phyloP scores from a whole-genome alignment of 2,797 vertebrate species.

The Scolopax bukidnonensis region DNA sequence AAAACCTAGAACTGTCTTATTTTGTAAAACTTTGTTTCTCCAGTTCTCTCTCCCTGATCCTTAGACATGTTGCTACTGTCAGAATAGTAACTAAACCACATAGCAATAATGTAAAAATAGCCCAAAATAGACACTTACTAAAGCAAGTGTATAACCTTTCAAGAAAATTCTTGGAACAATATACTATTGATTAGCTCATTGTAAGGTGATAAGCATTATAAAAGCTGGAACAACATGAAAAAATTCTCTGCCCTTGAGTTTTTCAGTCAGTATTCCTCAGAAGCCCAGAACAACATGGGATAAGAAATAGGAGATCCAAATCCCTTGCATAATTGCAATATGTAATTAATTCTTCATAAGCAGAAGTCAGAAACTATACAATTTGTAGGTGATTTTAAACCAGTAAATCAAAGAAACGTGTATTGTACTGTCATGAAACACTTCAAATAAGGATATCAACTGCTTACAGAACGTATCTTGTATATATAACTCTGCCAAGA shows the following conservation, averaged over 20 bases:
- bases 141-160: not conserved
- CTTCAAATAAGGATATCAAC: not conserved
- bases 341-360: not conserved
- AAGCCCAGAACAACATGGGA: not conserved
- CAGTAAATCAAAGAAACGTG: not conserved
- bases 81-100: not conserved
- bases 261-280: not conserved
- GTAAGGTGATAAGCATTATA: not conserved
- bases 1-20: not conserved
- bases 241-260: not conserved
- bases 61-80: not conserved
- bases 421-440: not conserved
- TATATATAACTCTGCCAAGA: not conserved
- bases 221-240: not conserved
- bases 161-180: not conserved
- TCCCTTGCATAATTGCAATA: not conserved
- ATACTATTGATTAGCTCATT: not conserved
- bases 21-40: not conserved
- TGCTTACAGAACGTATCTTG: not conserved
- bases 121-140: not conserved
- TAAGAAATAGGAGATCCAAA: not conserved
- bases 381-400: not conserved
- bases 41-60: not conserved
- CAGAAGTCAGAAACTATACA: not conserved
- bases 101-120: not conserved